Base-by-base conservation (phyloP, 2,113 vertebrate genomes). In the Micromys minutus region DNA sequence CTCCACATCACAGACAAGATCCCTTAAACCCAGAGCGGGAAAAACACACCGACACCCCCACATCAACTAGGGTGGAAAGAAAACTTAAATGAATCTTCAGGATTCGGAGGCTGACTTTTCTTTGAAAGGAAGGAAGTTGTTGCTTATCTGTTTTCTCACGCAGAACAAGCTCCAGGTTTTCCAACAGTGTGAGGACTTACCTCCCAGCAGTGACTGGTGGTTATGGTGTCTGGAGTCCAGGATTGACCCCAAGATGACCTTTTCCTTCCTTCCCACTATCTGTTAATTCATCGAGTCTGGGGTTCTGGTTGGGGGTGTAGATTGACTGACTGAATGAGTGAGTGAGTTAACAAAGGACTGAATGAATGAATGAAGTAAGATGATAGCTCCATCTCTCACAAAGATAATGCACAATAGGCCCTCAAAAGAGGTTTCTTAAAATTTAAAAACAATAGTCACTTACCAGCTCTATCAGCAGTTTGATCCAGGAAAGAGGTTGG, bases 401-500 rank as follows among this genome's bases (percentile, higher is more conserved):
- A 92, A 77, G 92, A 59, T 61, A 59, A 74, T 74, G 26, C 67
- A 45, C 65, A 95, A 86, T 96, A 96, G 97, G 90, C 71, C 63
- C 94, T 95, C 36, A 65, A 76, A 87, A 63, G n/a, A 52, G 69
- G 16, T 55, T 93, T 81, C 74, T 90, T 97, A 34, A 16, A 61
- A 96, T 93, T 90, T 88, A 90, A 90, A 95, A 96, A 85, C 81
- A 90, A 47, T 83, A 93, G 96, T 95, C 92, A 92, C 94, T 93
- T 94, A 96, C 95, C 84, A 74, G 85, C 47, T 91, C 59, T 74
- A 63, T 89, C 94, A 75, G 88, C 84, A 90, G 76, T 92, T 79
- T 93, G 93, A 81, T 83, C 95, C 95, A 92, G 85, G 76, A 77
- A 95, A 69, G 89, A 96, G 95, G 96, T 97, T 95, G 94, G 90